Evolutionary conservation across 2,113 vertebrate genomes (phyloP), one percentile per base, ranked within the genome.

Genomic region (Penelope pileata): DNA sequence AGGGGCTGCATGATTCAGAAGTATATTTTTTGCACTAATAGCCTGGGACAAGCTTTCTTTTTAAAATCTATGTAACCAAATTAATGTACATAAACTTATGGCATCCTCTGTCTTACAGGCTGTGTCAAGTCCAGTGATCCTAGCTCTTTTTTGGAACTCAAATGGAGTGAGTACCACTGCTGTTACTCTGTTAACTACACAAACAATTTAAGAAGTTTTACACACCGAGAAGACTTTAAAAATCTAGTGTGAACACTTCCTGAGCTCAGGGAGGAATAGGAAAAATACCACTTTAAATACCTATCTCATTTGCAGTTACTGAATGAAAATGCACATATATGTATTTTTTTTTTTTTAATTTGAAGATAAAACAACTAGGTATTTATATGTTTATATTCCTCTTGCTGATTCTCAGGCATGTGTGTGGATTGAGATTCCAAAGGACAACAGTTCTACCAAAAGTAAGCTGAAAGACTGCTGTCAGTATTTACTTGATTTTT

Each of bases 241-340:
- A 45, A 80, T 16, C 6, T 6, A 43, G 10, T 4, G 4, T 63
- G 38, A 70, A 63, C 2, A 2, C 4, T 68, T 43, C 12, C 40
- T 0, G 0, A 66, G 40, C 40, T 22, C 29, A 21, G 13, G 73
- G 30, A 51, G 7, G 7, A 84, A 53, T 68, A 5, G 45, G 43
- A 45, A 90, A 32, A 87, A 48, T 26, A 67, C 23, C 12, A 53
- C 14, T 70, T 58, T 1, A 16, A 75, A 5, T 47, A 11, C 67
- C 16, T 79, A 51, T 7, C n/a, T 66, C 38, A 47, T 38, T 60
- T 62, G 30, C 32, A 73, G 19, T 50, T 68, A 73, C 16, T 63
- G 23, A 73, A 32, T 26, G 38, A 48, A 86, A 11, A 30, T 42
- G 14, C 7, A 23, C 7, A 80, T 0, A 19, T 27, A 9, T 68